Conservation (phyloP, 92 coral and sea anemone species). For the Anthopleura xanthogrammica region DNA sequence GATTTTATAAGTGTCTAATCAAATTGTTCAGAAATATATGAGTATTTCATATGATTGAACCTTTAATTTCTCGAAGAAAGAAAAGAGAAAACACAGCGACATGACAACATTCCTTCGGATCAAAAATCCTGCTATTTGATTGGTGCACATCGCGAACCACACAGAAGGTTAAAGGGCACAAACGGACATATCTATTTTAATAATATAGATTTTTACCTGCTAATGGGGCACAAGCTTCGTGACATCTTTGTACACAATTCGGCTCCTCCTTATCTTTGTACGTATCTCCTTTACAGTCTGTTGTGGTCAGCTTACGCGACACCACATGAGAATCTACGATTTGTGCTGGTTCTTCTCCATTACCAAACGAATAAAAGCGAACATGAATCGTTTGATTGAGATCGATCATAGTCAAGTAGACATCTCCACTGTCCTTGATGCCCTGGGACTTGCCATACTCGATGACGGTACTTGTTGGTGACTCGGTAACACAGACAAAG, state of each 20-base stretch:
- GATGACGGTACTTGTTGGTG: constrained; percentile 14
- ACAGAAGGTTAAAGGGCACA: too few relatives aligned
- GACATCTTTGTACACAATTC: constrained; percentile 10
- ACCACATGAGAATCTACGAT: background rate
- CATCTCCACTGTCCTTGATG: constrained; percentile 33
- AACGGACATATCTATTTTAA: too few relatives aligned
- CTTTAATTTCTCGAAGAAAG: too few relatives aligned
- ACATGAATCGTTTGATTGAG: constrained; percentile 22
- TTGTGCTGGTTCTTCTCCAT: constrained; percentile 33
- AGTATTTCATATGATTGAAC: too few relatives aligned
- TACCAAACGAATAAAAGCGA: constrained; percentile 53
- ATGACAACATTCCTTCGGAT: too few relatives aligned
- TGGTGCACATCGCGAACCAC: too few relatives aligned
- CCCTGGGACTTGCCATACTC: constrained; percentile 48
- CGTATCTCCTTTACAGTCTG: constrained; percentile 10
- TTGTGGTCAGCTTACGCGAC: background rate
- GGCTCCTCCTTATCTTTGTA: background rate
- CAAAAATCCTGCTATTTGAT: too few relatives aligned
- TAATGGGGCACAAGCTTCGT: constrained; percentile 6
- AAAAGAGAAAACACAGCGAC: too few relatives aligned
- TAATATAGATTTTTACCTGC: background rate
- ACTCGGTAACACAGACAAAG: constrained; percentile 39
- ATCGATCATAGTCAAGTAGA: constrained; percentile 35
- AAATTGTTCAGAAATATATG: too few relatives aligned
- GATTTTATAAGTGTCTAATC: too few relatives aligned